Conservation (phyloP, 1,140 invertebrate genomes). For the Drosophila littoralis region DNA sequence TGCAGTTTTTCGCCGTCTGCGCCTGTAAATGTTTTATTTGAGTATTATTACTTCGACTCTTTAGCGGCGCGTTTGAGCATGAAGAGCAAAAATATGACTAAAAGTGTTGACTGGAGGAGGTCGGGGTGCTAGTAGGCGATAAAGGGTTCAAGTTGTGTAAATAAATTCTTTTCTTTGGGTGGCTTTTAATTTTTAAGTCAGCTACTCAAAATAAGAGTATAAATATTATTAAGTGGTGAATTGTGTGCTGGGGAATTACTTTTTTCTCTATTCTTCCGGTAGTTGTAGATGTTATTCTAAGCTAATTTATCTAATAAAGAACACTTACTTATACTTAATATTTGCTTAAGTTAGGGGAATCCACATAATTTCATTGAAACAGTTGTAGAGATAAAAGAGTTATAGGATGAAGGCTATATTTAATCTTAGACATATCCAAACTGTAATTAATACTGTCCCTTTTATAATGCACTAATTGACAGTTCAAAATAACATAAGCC, state of each 20-base stretch:
- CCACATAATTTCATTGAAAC: no score
- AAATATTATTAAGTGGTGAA: slow-evolving; percentile 15
- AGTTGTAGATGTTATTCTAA: no score
- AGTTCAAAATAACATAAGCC: slow-evolving; percentile 6
- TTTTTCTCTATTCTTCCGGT: background rate
- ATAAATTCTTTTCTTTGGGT: slow-evolving; percentile 7
- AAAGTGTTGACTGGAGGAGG: slow-evolving; percentile 4
- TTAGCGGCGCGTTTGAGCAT: slow-evolving; percentile 50
- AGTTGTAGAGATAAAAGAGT: no score
- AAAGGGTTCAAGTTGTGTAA: slow-evolving; percentile 15
- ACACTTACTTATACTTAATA: no score
- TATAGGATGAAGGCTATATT: background rate
- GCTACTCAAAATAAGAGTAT: slow-evolving; percentile 22
- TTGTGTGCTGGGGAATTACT: background rate
- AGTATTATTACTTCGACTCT: slow-evolving; percentile 80
- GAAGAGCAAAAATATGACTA: slow-evolving; percentile 44
- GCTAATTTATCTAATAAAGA: no score
- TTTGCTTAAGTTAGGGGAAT: no score
- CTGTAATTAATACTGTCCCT: background rate
- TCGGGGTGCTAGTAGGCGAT: no score
- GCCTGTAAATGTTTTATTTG: slow-evolving; percentile 81
- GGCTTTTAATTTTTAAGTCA: no score
- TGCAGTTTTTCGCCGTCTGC: slow-evolving; percentile 76
- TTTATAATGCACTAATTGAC: background rate
- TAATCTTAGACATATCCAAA: background rate